Percentiles rank a stretch among this genome's conserved stretches.
These are phyloP conservation scores for Amphipoea lucens DNA, from an alignment of 2,888 invertebrate species.

Conservation along the genomic window DNA sequence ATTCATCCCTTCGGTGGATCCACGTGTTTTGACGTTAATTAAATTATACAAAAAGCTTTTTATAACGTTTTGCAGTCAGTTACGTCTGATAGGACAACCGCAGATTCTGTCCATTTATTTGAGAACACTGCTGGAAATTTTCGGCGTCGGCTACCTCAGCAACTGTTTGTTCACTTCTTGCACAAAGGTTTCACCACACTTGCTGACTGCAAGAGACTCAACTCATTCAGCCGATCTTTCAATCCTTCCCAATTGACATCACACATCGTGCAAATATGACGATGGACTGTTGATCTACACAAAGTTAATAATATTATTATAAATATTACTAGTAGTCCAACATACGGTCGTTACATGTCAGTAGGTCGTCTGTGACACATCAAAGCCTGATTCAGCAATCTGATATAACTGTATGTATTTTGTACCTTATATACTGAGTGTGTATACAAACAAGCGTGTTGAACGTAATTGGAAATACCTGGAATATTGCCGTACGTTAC, in stretches of 20 bases:
- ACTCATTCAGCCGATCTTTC: not conserved
- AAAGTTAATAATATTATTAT: not conserved
- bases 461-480: constrained; percentile 32
- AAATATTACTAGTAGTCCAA: not conserved
- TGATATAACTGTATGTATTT: not conserved
- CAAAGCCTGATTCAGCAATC: constrained; percentile 18
- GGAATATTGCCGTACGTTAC: constrained; percentile 17
- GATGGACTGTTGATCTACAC: not conserved
- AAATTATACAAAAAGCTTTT: no score
- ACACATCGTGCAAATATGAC: not conserved
- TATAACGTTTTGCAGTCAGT: no score
- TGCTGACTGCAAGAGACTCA: not conserved
- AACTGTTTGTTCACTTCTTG: not conserved
- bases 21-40: no score
- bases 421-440: not conserved
- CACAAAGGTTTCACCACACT: not conserved
- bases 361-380: not conserved
- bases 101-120: not conserved
- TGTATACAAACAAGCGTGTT: constrained; percentile 25
- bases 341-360: not conserved
- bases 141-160: not conserved
- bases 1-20: no score
- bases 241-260: not conserved
- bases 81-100: not conserved
- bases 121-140: no score